Evolutionary conservation across 2,113 vertebrate genomes (phyloP).

Genomic region (Mohoua ochrocephala): DNA sequence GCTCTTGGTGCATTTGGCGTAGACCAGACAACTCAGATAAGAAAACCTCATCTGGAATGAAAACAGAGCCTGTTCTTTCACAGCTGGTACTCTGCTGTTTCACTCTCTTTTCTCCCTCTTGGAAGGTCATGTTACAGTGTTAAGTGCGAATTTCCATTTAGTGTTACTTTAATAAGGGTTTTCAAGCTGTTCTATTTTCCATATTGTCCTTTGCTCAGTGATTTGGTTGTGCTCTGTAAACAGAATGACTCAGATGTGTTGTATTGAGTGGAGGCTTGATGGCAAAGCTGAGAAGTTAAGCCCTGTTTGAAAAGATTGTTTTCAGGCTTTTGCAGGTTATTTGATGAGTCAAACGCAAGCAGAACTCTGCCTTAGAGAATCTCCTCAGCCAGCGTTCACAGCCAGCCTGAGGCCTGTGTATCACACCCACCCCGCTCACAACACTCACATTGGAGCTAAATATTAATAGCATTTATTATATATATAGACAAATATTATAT

Average conservation of each 20-base stretch:
- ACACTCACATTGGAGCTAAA: background rate
- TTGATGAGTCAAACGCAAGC: background rate
- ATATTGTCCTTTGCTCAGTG: background rate
- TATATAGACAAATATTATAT: background rate
- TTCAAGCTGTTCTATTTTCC: background rate
- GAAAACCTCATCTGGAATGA: background rate
- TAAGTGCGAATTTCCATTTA: background rate
- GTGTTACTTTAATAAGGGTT: background rate
- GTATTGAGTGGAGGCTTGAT: background rate
- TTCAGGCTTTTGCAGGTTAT: background rate
- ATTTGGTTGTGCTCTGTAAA: background rate
- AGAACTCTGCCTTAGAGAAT: background rate
- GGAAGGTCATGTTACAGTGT: background rate
- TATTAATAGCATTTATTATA: too few relatives aligned
- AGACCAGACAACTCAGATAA: background rate
- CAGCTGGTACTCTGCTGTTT: background rate
- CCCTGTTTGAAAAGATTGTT: background rate
- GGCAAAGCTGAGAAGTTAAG: background rate
- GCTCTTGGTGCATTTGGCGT: background rate
- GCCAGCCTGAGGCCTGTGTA: background rate
- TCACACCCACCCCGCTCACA: fast-evolving
- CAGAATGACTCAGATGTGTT: background rate
- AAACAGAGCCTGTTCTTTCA: background rate
- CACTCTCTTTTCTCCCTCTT: background rate
- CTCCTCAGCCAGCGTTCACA: background rate